Evolutionary conservation across 2,797 vertebrate genomes (phyloP), one percentile per base, ranked within the genome.

Genomic region (Sciurus vulgaris): DNA sequence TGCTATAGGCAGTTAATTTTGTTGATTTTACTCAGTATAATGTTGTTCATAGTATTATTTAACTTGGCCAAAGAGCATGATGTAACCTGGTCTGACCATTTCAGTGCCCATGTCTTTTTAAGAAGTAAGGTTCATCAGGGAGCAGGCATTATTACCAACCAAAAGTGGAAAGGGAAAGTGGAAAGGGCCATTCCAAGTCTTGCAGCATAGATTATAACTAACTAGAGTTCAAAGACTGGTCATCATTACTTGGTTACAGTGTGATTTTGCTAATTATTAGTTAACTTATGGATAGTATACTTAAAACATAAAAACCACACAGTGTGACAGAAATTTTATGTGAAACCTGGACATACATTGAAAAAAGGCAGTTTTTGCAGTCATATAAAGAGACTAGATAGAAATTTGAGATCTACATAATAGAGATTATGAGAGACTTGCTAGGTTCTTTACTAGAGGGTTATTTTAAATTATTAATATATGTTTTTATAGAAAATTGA

Each of bases 401-500:
- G 78, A 81, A 91, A 8, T 83, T 72, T 88, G 72, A 88, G 33
- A 38, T 28, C 49, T 81, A 79, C 14, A 38, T 88, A 33, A 33
- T 79, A 84, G 30, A 33, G 24, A 73, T 28, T 79, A 72, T 83
- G 65, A 93, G 84, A 91, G 47, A 41, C 20, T 83, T 93, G 38
- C 18, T 74, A 88, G 18, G 6, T 69, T 11, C 33, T n/a, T 33
- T 84, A 44, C 44, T 44, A 70, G 61, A 87, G 33, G 41, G 56
- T 92, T 88, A 72, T 38, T 81, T 90, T 72, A 87, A 88, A 69
- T 63, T 88, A 79, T 15, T 54, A 79, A 28, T 89, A 28, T 89
- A 41, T 77, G 56, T 65, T 67, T 3, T 41, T 72, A 49, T 70
- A 70, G 59, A 89, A 78, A 83, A 67, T 51, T 54, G 24, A 74